Base-by-base conservation (phyloP, 2,797 vertebrate genomes). In the Pitangus sulphuratus region DNA sequence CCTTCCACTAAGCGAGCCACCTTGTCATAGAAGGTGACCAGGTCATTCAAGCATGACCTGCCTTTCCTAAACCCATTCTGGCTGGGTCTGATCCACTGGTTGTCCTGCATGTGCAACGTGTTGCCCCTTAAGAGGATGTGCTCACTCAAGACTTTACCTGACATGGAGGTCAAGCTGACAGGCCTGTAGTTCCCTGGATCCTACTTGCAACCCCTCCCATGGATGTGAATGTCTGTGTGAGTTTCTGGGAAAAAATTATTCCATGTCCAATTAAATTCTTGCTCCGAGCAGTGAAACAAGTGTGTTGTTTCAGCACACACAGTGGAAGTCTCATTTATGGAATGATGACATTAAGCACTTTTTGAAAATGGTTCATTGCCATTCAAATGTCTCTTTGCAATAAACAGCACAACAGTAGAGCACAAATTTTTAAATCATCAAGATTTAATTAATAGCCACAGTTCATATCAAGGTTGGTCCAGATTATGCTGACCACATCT, bases 351-450 rank as follows among this genome's bases (percentile, higher is more conserved):
- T 26, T 64, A 21, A 84, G 8, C 57, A 76, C 21, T 15, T 85
- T 93, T 83, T 85, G 47, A 66, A 90, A 91, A 61, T 91, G 26
- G 42, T 69, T 87, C 24, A 78, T 82, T 89, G 40, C 44, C 21
- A 44, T 68, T 66, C 18, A 84, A 66, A 80, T 74, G 17, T 54
- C 48, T 40, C 45, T 86, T 85, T 93, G 33, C 28, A 86, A 44
- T 39, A 66, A 79, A 50, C 2, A 24, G 8, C 37, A 17, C 42
- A 64, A 56, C 17, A 70, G 21, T 54, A 74, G 66, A 79, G 44
- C 15, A 57, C n/a, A 61, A 39, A 70, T 62, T 25, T 61, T 91
- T 78, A 77, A 86, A 62, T 82, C 31, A 65, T 58, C 42, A 26
- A 48, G 26, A 75, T 71, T 76, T 74, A 47, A 80, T 69, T 71